Conservation (phyloP, 1,140 invertebrate genomes). For the Meloidogyne chitwoodi region DNA sequence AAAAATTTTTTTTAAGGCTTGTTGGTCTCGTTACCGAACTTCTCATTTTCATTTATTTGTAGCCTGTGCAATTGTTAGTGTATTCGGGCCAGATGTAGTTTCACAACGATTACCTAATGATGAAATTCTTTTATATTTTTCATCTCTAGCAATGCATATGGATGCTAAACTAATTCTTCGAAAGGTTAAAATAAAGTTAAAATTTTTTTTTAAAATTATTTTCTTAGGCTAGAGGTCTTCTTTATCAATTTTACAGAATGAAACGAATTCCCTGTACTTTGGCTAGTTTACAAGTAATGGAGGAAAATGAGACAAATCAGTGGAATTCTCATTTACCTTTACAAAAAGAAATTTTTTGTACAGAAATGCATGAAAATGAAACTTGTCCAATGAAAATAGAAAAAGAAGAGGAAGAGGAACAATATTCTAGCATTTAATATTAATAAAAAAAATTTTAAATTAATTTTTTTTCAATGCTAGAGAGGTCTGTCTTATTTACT, state of each 20-base stretch:
- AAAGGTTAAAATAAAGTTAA: constrained; percentile 65
- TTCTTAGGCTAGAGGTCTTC: constrained; percentile 79
- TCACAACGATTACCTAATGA: constrained; percentile 81
- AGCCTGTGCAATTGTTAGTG: constrained; percentile 80
- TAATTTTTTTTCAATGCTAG: too few species aligned
- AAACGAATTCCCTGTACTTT: constrained; percentile 81
- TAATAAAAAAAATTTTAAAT: not conserved
- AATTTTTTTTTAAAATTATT: constrained; percentile 58
- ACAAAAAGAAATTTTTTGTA: constrained; percentile 45
- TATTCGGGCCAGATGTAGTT: constrained; percentile 82
- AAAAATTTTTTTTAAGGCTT: constrained; percentile 66
- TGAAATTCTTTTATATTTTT: constrained; percentile 88
- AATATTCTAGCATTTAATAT: not conserved
- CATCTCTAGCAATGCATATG: constrained; percentile 91
- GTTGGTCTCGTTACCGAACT: constrained; percentile 86
- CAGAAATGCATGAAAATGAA: constrained; percentile 44
- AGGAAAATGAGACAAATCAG: constrained; percentile 43
- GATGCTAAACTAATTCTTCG: constrained; percentile 80
- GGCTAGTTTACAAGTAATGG: constrained; percentile 72
- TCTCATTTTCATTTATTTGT: constrained; percentile 87
- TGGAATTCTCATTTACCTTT: constrained; percentile 47
- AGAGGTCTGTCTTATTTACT: too few species aligned
- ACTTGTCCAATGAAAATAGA: constrained; percentile 24
- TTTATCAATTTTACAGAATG: constrained; percentile 80
- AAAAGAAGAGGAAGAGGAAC: not conserved